Base-by-base conservation (phyloP, 2,888 invertebrate species). In the Resseliella maxima region DNA sequence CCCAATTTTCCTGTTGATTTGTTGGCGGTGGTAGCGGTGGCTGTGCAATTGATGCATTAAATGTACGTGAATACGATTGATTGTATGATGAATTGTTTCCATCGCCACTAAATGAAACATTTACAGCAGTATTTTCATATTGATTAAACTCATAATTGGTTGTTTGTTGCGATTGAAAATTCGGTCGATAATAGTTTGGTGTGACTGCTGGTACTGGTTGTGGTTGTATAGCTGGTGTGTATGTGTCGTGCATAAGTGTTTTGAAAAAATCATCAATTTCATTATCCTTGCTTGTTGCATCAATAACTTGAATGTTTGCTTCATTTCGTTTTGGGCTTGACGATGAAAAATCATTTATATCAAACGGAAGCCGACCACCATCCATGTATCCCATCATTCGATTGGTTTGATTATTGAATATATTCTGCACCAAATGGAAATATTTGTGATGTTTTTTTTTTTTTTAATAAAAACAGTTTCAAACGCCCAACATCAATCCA, bases 321-420 rank as follows among this genome's bases (percentile, higher is more conserved):
- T 90, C 86, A 10, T 36, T 38, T 27, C 46, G 31, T 31, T 45
- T 87, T 38, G 89, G 88, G 85, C 87, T 88, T 36, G 91, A 90
- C 31, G 89, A 88, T 87, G 91, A 90, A 86, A 91, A 91, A 87
- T 91, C 91, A 87, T 91, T 91, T 86, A 93, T 91, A 88, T 92
- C 93, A 89, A 94, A 94, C 38, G 94, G 93, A 88, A 94, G 90
- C 88, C 93, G 93, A 85, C 93, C 93, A 88, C 94, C 94, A 88
- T 94, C 94, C 5, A 93, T 91, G 88, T 93, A 94, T n/a, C 85
- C 59, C 18, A 59, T 35, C 46, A 87, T 86, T 21, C 86, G 83
- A 85, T 85, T 86, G 35, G 50, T 54, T 54, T 83, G 45, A 36
- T 50, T 36, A 24, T 36, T 85, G 21, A 86, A 50, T 38, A 59